Conservation (phyloP, 2,888 invertebrate species). For the Physocephala rufipes region DNA sequence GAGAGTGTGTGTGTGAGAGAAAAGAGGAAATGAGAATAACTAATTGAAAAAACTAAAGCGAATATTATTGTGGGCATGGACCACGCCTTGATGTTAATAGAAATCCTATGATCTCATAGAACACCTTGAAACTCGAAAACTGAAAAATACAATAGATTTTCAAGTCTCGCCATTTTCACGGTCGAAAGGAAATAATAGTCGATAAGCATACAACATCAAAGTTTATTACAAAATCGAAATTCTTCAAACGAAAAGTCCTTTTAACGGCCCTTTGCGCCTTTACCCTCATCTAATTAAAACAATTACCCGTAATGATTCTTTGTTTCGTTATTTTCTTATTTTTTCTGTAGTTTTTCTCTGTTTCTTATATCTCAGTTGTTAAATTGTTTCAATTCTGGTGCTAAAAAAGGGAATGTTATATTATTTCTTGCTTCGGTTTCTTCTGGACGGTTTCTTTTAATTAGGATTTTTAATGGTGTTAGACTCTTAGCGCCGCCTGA, state of each 20-base stretch:
- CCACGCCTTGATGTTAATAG: no score
- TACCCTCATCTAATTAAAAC: not conserved
- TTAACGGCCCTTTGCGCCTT: not conserved
- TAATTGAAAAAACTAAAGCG: no score
- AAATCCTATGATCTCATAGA: no score
- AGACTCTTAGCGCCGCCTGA: not conserved
- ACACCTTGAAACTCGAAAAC: no score
- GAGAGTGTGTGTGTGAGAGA: no score
- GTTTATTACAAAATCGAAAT: not conserved
- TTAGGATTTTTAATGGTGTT: conserved; percentile 10
- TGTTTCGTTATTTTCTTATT: not conserved
- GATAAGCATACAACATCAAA: not conserved
- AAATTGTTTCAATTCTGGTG: not conserved
- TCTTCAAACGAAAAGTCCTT: not conserved
- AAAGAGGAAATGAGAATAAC: no score
- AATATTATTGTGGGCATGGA: no score
- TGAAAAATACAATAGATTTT: no score
- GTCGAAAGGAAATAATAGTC: not conserved
- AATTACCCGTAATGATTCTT: not conserved
- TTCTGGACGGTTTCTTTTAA: conserved; percentile 12
- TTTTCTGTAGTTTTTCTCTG: not conserved
- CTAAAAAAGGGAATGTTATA: not conserved
- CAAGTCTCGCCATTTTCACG: no score
- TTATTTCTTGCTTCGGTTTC: conserved; percentile 1
- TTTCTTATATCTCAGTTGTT: not conserved